phyloP scores from a whole-genome alignment of 2,888 invertebrate genomes.

The Machimus rusticus region DNA sequence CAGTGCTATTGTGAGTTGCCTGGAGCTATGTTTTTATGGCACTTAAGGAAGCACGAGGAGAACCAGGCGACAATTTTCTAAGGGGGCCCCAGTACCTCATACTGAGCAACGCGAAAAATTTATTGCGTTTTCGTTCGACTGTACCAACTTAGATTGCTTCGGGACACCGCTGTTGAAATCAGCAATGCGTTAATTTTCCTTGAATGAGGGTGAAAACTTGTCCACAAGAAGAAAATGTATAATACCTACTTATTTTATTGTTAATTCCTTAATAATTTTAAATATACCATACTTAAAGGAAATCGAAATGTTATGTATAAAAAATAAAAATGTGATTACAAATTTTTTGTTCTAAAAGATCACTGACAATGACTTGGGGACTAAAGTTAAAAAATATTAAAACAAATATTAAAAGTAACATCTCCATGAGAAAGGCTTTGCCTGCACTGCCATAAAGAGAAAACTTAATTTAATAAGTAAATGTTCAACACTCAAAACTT shows the following conservation, averaged over 20 bases:
- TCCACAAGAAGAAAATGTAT: neutral
- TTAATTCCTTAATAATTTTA: neutral
- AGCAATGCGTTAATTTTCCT: neutral
- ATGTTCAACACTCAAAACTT: neutral
- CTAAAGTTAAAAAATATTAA: neutral
- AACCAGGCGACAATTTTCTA: neutral
- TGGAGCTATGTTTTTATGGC: constrained; percentile 4
- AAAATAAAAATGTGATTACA: neutral
- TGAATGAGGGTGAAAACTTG: neutral
- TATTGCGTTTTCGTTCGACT: neutral
- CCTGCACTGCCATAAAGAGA: neutral
- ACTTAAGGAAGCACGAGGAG: neutral
- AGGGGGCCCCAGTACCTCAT: neutral
- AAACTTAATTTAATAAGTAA: neutral
- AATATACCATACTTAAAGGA: too few species aligned
- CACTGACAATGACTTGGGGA: neutral
- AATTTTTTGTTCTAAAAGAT: neutral
- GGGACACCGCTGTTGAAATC: neutral
- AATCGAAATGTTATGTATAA: neutral
- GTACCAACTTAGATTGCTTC: neutral
- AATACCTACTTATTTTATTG: neutral
- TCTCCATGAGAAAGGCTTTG: neutral
- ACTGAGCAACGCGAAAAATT: neutral
- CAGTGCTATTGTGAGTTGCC: constrained; percentile 4
- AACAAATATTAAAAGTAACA: neutral